These are phyloP conservation scores for Homarus americanus DNA, from an alignment of 1,140 invertebrate genomes.

Conservation along the genomic window DNA sequence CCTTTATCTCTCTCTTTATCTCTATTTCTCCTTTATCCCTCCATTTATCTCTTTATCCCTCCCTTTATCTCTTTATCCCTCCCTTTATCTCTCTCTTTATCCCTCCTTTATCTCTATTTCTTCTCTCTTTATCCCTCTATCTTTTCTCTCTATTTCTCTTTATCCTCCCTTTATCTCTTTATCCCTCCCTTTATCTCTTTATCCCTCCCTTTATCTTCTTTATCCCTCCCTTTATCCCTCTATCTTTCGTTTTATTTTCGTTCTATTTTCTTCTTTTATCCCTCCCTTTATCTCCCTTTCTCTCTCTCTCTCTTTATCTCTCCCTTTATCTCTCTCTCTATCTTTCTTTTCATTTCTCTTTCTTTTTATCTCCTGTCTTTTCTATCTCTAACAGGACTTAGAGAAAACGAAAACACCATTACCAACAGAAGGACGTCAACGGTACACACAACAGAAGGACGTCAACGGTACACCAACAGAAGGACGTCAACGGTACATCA, in stretches of 20 bases:
- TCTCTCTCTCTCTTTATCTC: slow-evolving; percentile 30
- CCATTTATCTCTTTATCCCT: background rate
- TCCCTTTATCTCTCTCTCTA: background rate
- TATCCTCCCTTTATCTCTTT: background rate
- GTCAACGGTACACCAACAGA: too few relatives aligned
- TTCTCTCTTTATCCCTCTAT: background rate
- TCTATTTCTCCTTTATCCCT: background rate
- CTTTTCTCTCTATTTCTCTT: background rate
- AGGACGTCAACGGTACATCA: too few relatives aligned
- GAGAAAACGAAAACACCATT: too few relatives aligned
- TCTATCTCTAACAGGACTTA: background rate
- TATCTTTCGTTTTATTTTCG: background rate
- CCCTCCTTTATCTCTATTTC: background rate
- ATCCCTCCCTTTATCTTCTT: background rate
- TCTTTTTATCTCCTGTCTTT: too few relatives aligned
- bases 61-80: background rate
- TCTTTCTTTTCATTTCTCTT: background rate
- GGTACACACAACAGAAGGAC: too few relatives aligned
- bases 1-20: background rate
- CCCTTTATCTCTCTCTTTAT: background rate
- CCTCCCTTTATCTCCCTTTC: slow-evolving; percentile 21
- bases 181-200: background rate
- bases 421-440: too few relatives aligned
- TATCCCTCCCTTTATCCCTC: background rate
- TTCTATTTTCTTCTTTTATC: background rate